Evolutionary conservation across 2,888 invertebrate species (phyloP), one percentile per base, ranked within the genome.

Genomic region (Dryococelus australis): DNA sequence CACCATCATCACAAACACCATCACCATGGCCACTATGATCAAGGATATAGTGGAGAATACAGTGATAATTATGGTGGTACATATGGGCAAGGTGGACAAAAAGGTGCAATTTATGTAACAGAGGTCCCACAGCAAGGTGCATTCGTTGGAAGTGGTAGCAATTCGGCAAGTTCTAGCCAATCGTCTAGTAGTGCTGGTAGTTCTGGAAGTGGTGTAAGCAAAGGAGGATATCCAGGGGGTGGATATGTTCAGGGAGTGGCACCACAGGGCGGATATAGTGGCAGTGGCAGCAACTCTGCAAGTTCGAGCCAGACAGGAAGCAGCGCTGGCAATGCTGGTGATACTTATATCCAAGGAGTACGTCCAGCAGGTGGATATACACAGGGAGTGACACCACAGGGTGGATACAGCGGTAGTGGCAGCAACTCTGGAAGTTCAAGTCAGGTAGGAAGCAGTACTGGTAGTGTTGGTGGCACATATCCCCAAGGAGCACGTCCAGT

Each of bases 1-100:
- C 20, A 83, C 28, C 35, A 43, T 27, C 83, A 83, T 83, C 35
- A 83, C 83, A 80, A 80, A 9, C 83, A 43, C 16, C 83, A 80
- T 80, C 13, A 28, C 83, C 83, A 83, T 35, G 83, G 83, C 9
- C 28, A 83, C 43, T 6, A 83, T 28, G 35, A 43, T 1, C 83
- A 83, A 8, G 20, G 35, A 6, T 43, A 83, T 28, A 8, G 43
- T n/a, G 43, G 43, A 28, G 43, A 35, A 83, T 28, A 83, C 35
- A 13, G 35, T 83, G 24, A 3, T 13, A 20, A 28, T 8, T 16
- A 83, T 16, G 83, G 35, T 2, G 35, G 13, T 80, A 28, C 13
- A 20, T 80, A 80, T n/a, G 28, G 28, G 26, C 80, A 80, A 28
- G n/a, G n/a, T 80, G 2, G 26, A 13, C 80, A 26, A n/a, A 13